Evolutionary conservation across 2,888 invertebrate genomes (phyloP).

Genomic region (Hypomecis punctinalis): DNA sequence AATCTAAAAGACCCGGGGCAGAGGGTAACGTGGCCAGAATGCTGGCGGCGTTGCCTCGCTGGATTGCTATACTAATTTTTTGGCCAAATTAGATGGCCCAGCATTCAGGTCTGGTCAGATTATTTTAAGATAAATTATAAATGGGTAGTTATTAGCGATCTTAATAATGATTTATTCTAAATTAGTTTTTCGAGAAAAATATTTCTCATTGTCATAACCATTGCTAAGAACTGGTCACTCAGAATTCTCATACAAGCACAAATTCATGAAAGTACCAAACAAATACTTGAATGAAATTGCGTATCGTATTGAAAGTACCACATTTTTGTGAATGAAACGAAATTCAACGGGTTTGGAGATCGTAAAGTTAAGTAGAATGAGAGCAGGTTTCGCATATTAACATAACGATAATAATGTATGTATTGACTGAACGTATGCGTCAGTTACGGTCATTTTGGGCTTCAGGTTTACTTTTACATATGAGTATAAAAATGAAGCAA

Average conservation of each 20-base stretch:
- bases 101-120: too few species aligned
- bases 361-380: conserved; percentile 8
- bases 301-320: conserved; percentile 14
- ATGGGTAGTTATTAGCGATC: too few species aligned
- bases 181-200: too few species aligned
- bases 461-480: not conserved
- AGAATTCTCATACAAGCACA: not conserved
- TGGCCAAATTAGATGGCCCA: too few species aligned
- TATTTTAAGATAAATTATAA: too few species aligned
- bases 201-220: too few species aligned
- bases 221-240: not conserved
- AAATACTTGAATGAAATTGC: conserved; percentile 36
- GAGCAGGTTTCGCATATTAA: conserved; percentile 14
- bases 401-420: conserved; percentile 8
- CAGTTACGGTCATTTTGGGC: conserved; percentile 1
- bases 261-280: not conserved
- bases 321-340: conserved; percentile 36
- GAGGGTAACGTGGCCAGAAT: too few species aligned
- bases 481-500: too few species aligned
- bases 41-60: too few species aligned
- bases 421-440: not conserved
- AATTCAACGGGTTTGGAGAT: conserved; percentile 7
- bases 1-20: too few species aligned
- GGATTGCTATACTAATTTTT: too few species aligned
- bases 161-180: too few species aligned